phyloP scores from a whole-genome alignment of 2,113 vertebrate genomes.

The Pavo muticus region DNA sequence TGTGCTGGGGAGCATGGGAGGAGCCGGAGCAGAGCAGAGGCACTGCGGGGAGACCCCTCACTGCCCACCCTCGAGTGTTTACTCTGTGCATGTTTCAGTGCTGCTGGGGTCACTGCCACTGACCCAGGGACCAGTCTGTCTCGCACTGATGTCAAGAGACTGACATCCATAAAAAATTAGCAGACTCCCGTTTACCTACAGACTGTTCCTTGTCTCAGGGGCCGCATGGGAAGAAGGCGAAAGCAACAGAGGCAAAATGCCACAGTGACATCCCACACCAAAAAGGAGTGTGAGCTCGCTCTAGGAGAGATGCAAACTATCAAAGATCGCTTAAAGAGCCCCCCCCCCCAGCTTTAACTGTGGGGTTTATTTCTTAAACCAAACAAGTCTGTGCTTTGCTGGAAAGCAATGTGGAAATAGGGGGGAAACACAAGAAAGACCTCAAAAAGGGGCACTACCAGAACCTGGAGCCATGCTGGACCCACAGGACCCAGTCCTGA shows the following conservation, averaged over 20 bases:
- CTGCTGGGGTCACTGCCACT: constrained; percentile 42
- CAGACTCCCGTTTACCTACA: constrained; percentile 1
- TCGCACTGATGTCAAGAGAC: background rate
- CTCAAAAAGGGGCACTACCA: background rate
- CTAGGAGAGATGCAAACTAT: background rate
- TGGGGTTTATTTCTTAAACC: background rate
- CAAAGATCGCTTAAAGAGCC: background rate
- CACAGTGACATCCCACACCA: background rate
- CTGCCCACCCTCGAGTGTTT: constrained; percentile 54
- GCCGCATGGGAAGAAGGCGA: background rate
- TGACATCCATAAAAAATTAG: constrained; percentile 36
- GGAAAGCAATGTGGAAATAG: background rate
- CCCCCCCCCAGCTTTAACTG: background rate
- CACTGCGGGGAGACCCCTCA: background rate
- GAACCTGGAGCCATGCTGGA: background rate
- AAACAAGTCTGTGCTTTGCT: background rate
- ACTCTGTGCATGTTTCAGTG: constrained; percentile 41
- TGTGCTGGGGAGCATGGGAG: background rate
- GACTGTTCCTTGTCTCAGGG: background rate
- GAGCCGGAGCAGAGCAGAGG: background rate
- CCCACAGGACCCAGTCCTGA: background rate
- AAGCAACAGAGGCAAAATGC: background rate
- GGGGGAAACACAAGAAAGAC: background rate
- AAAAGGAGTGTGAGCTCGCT: rapidly evolving
- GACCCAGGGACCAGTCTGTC: constrained; percentile 28